Evolutionary conservation across 2,113 vertebrate genomes (phyloP), one percentile per base, ranked within the genome.

Genomic region (Hypomesus transpacificus): DNA sequence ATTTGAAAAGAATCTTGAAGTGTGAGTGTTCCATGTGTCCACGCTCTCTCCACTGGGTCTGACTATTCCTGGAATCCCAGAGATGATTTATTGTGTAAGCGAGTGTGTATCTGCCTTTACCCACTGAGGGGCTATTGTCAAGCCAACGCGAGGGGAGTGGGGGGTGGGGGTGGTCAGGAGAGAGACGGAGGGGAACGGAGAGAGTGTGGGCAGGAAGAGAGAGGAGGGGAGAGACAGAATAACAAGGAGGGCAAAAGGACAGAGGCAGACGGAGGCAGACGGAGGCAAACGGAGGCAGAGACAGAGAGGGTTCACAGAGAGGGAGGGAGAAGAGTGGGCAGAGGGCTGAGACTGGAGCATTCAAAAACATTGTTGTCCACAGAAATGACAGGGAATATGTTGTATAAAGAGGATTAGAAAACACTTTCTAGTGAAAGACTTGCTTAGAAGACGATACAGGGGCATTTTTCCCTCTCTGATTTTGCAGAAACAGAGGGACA

Each of bases 91-190:
- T 85, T 87, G 77, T 85, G 70, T 65, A 52, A 13, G 31, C 20
- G 1, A 74, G 59, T 20, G 20, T 75, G 76, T 28, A 11, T 76
- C 75, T 75, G 31, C 53, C 66, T 31, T 51, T 51, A 83, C 77
- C 22, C 26, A 87, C 81, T 83, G 66, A 82, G 82, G 70, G 70
- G 66, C 83, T 70, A 84, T 86, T 91, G 90, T 89, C 73, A 77
- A 52, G 52, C 18, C 1, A 57, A 77, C 77, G 83, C 81, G 82
- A 81, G 83, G 75, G 81, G 68, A 59, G 67, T 66, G 77, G 54
- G 80, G 82, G 54, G 51, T 24, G 53, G 4, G 9, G 53, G 9
- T 31, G 56, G 39, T 39, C 2, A 21, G 17, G 46, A 52, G 39
- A 14, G 39, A 50, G 26, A 22, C 57, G 21, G 57, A 58, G 20